Conservation (phyloP, 2,113 vertebrate genomes). For the Gobiocypris rarus region DNA sequence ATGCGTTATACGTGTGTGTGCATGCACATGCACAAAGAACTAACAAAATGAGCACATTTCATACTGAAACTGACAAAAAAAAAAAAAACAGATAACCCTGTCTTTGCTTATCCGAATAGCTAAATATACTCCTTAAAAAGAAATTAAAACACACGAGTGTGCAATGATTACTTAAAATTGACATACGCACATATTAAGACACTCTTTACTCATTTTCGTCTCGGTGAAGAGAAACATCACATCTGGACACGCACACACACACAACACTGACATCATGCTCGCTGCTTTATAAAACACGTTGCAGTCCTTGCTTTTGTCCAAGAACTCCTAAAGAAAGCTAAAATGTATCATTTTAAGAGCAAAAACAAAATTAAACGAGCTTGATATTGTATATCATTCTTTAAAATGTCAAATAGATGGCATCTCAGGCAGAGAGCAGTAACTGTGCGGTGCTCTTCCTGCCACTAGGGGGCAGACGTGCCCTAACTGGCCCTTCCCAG, state of each 20-base stretch:
- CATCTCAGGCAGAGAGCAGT: conserved; percentile 20
- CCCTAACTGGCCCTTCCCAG: conserved; percentile 30
- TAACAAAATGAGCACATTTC: not conserved
- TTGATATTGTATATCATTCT: not conserved
- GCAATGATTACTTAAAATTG: conserved; percentile 33
- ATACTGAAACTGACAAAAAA: not conserved
- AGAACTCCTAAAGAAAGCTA: conserved; percentile 37
- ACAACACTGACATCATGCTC: conserved; percentile 19
- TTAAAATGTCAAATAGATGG: conserved; percentile 47
- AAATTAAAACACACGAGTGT: conserved; percentile 25
- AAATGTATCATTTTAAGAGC: conserved; percentile 50
- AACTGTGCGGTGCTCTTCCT: conserved; percentile 47
- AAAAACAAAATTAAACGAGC: conserved; percentile 42
- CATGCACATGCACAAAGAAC: not conserved
- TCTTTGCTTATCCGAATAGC: not conserved
- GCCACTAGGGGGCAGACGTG: conserved; percentile 47
- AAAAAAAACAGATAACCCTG: not conserved
- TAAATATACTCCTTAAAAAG: conserved; percentile 22
- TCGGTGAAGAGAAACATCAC: conserved; percentile 25
- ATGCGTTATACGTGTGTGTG: not conserved
- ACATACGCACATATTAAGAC: conserved; percentile 27
- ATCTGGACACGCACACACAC: not conserved
- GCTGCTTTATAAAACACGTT: conserved; percentile 45
- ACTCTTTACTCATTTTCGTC: not conserved
- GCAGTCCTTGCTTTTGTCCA: conserved; percentile 4